Conservation (phyloP, 2,113 vertebrate species). For the Pluvialis apricaria region DNA sequence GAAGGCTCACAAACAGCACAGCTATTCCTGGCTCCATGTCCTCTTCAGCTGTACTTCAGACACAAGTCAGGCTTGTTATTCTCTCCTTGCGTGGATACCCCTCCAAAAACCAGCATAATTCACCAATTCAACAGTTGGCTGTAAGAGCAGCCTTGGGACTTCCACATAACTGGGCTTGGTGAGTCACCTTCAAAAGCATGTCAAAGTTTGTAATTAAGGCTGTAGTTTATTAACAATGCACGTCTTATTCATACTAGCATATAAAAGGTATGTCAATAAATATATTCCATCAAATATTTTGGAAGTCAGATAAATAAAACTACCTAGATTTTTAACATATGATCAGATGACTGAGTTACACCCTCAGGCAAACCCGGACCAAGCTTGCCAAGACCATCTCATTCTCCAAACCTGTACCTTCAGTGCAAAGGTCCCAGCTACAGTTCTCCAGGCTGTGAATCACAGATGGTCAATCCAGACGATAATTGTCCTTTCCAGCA, state of each 20-base stretch:
- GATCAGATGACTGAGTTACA: background rate
- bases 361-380: background rate
- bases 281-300: background rate
- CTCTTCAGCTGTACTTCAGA: background rate
- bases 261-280: background rate
- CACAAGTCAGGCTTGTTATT: background rate
- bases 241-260: background rate
- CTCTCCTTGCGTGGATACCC: background rate
- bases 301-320: background rate
- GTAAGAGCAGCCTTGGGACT: background rate
- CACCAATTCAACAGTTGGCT: background rate
- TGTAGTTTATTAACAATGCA: background rate
- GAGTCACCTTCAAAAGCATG: background rate
- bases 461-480: background rate
- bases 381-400: background rate
- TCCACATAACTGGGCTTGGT: background rate
- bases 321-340: background rate
- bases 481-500: background rate
- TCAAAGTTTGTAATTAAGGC: background rate
- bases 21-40: background rate
- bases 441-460: background rate
- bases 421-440: background rate
- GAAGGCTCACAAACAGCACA: background rate
- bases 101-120: background rate
- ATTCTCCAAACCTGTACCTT: background rate